Percentiles rank a stretch among this genome's conserved stretches.
Evolutionary conservation across 2,888 invertebrate species (phyloP).

Genomic region (Theretra japonica): DNA sequence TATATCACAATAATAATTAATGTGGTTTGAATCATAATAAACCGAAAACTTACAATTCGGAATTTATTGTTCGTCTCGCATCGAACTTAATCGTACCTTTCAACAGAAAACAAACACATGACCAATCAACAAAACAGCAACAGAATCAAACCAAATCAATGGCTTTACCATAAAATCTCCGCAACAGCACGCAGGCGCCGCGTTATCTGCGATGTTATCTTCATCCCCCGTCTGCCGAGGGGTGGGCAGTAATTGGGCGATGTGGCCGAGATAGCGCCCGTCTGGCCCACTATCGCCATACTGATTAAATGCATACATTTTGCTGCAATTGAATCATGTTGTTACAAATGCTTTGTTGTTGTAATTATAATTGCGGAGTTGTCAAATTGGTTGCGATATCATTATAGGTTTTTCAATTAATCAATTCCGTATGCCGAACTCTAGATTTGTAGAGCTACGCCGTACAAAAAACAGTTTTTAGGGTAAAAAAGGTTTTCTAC

Average conservation of each 20-base stretch:
- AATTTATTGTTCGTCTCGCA: too few species aligned
- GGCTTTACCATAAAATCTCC: not conserved
- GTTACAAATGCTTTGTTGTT: not conserved
- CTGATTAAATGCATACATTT: conserved; percentile 31
- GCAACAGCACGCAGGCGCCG: conserved; percentile 24
- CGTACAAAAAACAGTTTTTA: too few species aligned
- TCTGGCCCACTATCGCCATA: conserved; percentile 31
- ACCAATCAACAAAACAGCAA: not conserved
- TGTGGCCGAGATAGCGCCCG: conserved; percentile 35
- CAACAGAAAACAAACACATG: too few species aligned
- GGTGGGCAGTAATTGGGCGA: conserved; percentile 37
- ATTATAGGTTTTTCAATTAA: too few species aligned
- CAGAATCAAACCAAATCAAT: conserved; percentile 10
- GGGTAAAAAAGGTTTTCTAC: too few species aligned
- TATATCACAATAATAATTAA: too few species aligned
- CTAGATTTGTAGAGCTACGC: too few species aligned
- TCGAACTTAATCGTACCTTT: too few species aligned
- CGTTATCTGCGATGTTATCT: conserved; percentile 37
- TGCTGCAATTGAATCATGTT: conserved; percentile 13
- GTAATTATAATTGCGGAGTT: not conserved
- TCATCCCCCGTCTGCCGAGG: conserved; percentile 32
- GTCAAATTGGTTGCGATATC: not conserved
- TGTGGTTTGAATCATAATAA: too few species aligned
- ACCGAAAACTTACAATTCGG: too few species aligned
- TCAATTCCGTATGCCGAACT: too few species aligned